Conservation (phyloP, 1,140 invertebrate species). For the Sarcophaga peregrina region DNA sequence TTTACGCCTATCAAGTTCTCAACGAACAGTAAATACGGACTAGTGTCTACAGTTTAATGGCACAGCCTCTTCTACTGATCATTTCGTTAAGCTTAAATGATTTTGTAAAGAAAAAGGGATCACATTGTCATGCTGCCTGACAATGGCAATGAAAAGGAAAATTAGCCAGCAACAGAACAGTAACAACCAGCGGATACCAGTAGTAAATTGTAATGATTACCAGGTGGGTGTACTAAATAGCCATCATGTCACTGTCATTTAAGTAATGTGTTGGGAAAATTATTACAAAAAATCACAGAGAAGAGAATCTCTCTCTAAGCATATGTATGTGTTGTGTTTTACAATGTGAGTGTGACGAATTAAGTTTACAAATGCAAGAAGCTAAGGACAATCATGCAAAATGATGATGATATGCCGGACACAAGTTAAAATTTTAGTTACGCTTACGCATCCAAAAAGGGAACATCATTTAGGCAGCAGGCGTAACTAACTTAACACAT, state of each 20-base stretch:
- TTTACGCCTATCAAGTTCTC: constrained; percentile 23
- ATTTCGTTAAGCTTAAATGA: constrained; percentile 38
- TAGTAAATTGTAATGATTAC: neutral
- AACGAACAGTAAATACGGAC: constrained; percentile 7
- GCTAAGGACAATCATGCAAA: neutral
- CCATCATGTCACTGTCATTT: constrained; percentile 5
- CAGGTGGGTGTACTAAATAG: constrained; percentile 23
- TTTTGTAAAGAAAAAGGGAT: constrained; percentile 16
- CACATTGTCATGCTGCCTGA: neutral
- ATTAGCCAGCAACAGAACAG: constrained; percentile 3
- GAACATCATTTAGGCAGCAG: neutral
- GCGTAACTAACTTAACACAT: constrained; percentile 8
- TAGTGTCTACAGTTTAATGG: constrained; percentile 25
- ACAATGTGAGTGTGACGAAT: too few relatives aligned
- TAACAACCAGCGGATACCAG: constrained; percentile 12
- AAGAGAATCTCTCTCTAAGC: too few relatives aligned
- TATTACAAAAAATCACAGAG: neutral
- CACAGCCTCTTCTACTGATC: neutral
- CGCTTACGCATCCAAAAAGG: neutral
- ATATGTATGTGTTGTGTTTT: too few relatives aligned
- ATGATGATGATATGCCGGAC: neutral
- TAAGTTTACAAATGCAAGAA: neutral
- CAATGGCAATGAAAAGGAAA: constrained; percentile 21
- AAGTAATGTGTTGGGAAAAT: neutral
- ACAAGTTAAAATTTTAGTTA: neutral